These are phyloP conservation scores for Rhombomys opimus DNA, from an alignment of 2,113 vertebrate genomes.

Conservation along the genomic window DNA sequence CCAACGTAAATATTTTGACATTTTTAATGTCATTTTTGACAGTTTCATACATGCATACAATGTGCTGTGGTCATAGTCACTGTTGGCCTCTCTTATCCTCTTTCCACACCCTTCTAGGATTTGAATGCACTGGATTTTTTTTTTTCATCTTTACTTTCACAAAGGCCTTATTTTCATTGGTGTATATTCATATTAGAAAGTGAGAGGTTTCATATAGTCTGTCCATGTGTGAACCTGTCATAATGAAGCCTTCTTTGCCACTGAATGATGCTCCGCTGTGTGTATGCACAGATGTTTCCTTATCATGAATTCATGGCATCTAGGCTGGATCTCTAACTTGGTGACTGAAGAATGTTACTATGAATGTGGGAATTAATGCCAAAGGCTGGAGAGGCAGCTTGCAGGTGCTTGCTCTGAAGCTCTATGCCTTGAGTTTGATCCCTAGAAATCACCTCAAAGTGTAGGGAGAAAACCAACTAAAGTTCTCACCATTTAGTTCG, in stretches of 20 bases:
- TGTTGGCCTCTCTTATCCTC: neutral
- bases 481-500: neutral
- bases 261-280: neutral
- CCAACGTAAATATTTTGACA: neutral
- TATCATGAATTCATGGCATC: neutral
- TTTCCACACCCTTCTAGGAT: neutral
- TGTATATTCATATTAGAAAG: neutral
- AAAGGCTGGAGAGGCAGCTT: neutral
- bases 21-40: neutral
- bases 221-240: no score
- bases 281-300: accelerated
- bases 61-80: neutral
- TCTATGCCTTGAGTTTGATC: no score
- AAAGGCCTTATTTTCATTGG: neutral
- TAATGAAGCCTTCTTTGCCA: neutral
- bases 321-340: neutral
- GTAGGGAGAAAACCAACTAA: neutral
- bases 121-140: neutral
- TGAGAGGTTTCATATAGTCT: neutral
- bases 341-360: neutral
- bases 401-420: neutral
- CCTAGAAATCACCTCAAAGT: neutral
- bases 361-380: no score
- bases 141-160: neutral
- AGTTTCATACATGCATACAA: neutral